Conservation (phyloP, 2,888 invertebrate species). For the Choreutis nemorana region DNA sequence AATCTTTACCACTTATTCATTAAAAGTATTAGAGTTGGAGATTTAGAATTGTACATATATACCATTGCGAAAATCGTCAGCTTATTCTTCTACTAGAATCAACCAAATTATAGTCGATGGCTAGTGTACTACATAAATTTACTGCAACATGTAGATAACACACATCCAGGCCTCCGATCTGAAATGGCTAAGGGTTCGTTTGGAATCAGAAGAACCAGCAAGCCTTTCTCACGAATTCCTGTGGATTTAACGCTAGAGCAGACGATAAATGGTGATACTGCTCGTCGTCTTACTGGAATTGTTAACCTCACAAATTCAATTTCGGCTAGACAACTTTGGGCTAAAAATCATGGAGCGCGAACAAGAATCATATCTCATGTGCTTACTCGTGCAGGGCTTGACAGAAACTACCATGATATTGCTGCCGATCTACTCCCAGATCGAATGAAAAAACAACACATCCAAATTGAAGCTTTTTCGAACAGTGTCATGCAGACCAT, state of each 20-base stretch:
- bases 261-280: no score
- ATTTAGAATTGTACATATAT: slow-evolving; percentile 13
- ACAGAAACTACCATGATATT: no score
- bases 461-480: slow-evolving; percentile 8
- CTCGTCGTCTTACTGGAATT: no score
- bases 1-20: slow-evolving; percentile 12
- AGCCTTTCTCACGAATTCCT: no score
- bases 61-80: slow-evolving; percentile 12
- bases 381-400: no score
- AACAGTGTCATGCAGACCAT: slow-evolving; percentile 8
- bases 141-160: no score
- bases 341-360: no score
- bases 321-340: no score
- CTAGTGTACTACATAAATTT: slow-evolving; percentile 3
- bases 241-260: no score
- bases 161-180: slow-evolving; percentile 10
- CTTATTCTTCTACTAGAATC: slow-evolving; percentile 15
- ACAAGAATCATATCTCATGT: no score
- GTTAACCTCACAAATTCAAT: no score
- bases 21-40: slow-evolving; percentile 14
- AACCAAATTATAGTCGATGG: slow-evolving; percentile 11
- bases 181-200: slow-evolving; percentile 8
- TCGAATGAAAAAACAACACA: slow-evolving; percentile 7
- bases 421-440: no score
- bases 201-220: slow-evolving; percentile 11